Evolutionary conservation across 2,888 invertebrate species (phyloP).

Genomic region (Cataglyphis livida): DNA sequence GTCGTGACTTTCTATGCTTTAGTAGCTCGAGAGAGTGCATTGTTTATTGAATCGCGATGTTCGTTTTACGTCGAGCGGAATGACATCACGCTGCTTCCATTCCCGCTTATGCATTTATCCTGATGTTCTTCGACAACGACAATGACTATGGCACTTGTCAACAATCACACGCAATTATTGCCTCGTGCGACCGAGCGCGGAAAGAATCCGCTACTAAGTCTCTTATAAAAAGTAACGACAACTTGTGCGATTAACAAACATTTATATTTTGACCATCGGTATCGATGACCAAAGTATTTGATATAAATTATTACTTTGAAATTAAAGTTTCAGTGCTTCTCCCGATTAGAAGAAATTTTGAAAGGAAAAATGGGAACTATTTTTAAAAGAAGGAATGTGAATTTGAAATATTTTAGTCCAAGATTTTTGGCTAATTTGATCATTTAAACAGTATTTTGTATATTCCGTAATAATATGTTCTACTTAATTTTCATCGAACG

Average conservation of each 20-base stretch:
- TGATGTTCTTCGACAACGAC: background rate
- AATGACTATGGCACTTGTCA: background rate
- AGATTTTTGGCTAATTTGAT: background rate
- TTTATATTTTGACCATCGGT: background rate
- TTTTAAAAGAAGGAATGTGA: background rate
- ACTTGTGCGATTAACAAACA: background rate
- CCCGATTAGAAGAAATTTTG: background rate
- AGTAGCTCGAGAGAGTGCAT: slow-evolving; percentile 13
- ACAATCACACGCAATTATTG: slow-evolving; percentile 10
- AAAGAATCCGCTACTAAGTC: slow-evolving; percentile 4
- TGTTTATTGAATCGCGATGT: slow-evolving; percentile 48
- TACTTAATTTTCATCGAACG: no score
- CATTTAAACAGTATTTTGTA: background rate
- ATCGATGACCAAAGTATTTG: background rate
- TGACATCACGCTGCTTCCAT: background rate
- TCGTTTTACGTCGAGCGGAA: slow-evolving; percentile 47
- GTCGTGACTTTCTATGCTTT: slow-evolving; percentile 31
- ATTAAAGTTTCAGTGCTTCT: background rate
- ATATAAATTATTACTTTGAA: background rate
- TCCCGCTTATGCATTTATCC: background rate
- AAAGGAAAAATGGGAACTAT: background rate
- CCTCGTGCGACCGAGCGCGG: background rate
- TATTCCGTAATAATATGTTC: no score
- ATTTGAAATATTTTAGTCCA: background rate
- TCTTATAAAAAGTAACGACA: slow-evolving; percentile 8